Percentiles rank a stretch among this genome's conserved stretches.
These are phyloP conservation scores for Bufo gargarizans DNA, from an alignment of 2,113 vertebrate genomes.

Conservation along the genomic window DNA sequence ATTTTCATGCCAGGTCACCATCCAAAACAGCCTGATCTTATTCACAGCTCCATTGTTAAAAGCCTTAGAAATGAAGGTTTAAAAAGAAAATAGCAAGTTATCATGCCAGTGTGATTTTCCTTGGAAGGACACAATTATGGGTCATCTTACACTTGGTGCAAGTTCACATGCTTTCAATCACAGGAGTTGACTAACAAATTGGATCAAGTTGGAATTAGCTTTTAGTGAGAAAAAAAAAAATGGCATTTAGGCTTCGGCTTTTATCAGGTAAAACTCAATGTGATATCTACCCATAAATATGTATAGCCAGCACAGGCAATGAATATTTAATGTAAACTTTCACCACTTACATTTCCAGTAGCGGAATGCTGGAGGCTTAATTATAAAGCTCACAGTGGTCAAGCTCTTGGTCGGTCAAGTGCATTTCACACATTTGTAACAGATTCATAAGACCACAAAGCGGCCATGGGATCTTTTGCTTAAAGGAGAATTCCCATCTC, in stretches of 20 bases:
- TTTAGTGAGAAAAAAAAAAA: not conserved
- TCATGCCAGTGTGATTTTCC: slow-evolving; percentile 31
- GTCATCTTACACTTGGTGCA: slow-evolving; percentile 8
- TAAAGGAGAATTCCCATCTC: not conserved
- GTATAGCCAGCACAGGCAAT: slow-evolving; percentile 9
- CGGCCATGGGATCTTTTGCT: not conserved
- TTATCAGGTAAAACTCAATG: not conserved
- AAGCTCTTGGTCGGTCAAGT: slow-evolving; percentile 36
- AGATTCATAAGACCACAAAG: slow-evolving; percentile 37
- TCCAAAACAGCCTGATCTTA: slow-evolving; percentile 29
- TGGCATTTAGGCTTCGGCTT: not conserved
- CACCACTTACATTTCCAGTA: slow-evolving; percentile 22
- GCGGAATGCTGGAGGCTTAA: slow-evolving; percentile 33
- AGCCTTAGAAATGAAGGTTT: slow-evolving; percentile 34
- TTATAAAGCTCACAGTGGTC: slow-evolving; percentile 53
- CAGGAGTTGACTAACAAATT: slow-evolving; percentile 12
- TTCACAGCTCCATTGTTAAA: slow-evolving; percentile 13
- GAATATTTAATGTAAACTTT: slow-evolving; percentile 47
- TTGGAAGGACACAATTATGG: slow-evolving; percentile 16
- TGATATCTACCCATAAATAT: slow-evolving; percentile 12
- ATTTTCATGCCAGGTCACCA: slow-evolving; percentile 10
- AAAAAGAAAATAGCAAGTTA: slow-evolving; percentile 35
- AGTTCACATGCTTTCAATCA: not conserved
- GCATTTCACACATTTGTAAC: slow-evolving; percentile 34
- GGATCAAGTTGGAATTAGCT: slow-evolving; percentile 12